Evolutionary conservation across 1,140 invertebrate species (phyloP).

Genomic region (Dermatophagoides farinae): DNA sequence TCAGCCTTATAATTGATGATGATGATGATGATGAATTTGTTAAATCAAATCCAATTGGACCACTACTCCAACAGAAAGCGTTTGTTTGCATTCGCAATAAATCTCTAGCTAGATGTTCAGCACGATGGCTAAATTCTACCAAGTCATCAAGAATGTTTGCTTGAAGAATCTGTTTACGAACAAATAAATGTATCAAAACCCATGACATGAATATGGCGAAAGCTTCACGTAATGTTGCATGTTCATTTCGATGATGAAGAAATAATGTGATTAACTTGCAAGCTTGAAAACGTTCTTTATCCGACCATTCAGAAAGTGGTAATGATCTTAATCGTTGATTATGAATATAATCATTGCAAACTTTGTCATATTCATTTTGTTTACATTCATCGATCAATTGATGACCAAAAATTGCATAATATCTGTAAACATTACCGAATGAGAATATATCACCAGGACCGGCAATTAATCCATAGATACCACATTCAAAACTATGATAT

Average conservation of each 20-base stretch:
- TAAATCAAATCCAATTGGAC: too few relatives aligned
- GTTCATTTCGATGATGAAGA: neutral
- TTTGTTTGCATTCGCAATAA: neutral
- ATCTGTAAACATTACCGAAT: neutral
- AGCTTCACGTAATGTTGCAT: neutral
- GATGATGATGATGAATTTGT: too few relatives aligned
- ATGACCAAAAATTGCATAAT: neutral
- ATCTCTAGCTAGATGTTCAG: neutral
- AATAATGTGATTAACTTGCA: neutral
- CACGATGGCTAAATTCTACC: neutral
- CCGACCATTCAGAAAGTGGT: neutral
- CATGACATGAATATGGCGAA: neutral
- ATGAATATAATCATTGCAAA: neutral
- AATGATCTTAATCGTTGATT: neutral
- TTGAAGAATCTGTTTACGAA: neutral
- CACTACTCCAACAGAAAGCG: neutral
- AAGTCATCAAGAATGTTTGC: neutral
- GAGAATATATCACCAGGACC: neutral
- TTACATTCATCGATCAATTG: neutral
- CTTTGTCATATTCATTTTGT: neutral
- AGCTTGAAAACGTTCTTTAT: neutral
- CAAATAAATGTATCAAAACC: neutral
- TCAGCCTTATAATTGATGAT: neutral
- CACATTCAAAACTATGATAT: conserved; percentile 1
- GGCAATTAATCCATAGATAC: neutral